Conservation (phyloP, 2,113 vertebrate species). For the Fulmarus glacialis region DNA sequence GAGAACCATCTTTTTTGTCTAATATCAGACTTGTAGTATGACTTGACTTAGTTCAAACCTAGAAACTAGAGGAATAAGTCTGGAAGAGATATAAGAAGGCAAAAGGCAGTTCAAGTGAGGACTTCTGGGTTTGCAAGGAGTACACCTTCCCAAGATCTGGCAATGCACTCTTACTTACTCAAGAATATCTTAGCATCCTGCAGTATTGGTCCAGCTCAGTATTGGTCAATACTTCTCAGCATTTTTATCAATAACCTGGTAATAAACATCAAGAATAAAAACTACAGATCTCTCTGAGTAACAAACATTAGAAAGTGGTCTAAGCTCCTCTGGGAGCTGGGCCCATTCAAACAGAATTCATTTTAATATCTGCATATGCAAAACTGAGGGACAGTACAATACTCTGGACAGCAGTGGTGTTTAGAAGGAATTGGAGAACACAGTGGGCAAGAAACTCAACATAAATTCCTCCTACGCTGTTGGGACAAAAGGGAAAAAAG, state of each 20-base stretch:
- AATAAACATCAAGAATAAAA: not conserved
- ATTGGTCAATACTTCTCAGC: not conserved
- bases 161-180: not conserved
- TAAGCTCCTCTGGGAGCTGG: not conserved
- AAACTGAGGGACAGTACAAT: not conserved
- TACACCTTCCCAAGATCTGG: not conserved
- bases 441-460: not conserved
- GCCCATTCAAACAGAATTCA: not conserved
- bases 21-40: not conserved
- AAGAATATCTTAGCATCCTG: not conserved
- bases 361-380: not conserved
- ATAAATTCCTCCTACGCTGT: not conserved
- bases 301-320: not conserved
- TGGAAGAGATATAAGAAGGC: not conserved
- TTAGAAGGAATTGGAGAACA: not conserved
- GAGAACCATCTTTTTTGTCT: not conserved
- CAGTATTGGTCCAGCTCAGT: not conserved
- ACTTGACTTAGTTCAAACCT: not conserved
- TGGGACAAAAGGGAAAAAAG: not conserved
- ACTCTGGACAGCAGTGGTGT: not conserved
- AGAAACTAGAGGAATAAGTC: not conserved
- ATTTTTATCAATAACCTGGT: not conserved
- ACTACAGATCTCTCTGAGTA: fast-evolving
- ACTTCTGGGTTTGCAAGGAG: not conserved
- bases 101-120: not conserved